Percentiles rank a stretch among this genome's conserved stretches.
phyloP scores from a whole-genome alignment of 2,797 vertebrate species.

The Lycodopsis pacificus region DNA sequence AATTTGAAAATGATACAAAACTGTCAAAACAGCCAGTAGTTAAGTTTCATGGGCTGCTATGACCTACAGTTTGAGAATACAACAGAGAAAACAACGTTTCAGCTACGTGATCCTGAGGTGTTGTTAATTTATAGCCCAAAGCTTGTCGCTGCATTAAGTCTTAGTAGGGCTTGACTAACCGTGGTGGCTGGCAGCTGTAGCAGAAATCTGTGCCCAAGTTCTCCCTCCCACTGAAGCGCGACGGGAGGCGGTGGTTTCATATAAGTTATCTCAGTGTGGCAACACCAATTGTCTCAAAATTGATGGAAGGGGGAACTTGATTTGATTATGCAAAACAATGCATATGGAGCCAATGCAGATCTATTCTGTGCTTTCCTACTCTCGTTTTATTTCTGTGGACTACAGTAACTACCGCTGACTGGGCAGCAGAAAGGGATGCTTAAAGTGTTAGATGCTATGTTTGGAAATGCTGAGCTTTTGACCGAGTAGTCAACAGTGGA shows the following conservation, averaged over 20 bases:
- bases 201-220: conserved; percentile 48
- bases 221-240: conserved; percentile 59
- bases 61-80: conserved; percentile 11
- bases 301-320: conserved; percentile 42
- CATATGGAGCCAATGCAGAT: conserved; percentile 11
- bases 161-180: conserved; percentile 24
- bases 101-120: conserved; percentile 33
- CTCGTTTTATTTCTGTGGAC: background rate
- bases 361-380: background rate
- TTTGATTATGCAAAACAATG: conserved; percentile 58
- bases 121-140: conserved; percentile 39
- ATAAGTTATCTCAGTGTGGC: conserved; percentile 49
- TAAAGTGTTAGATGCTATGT: background rate
- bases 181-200: conserved; percentile 35
- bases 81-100: conserved; percentile 7
- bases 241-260: conserved; percentile 66
- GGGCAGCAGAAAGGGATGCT: background rate
- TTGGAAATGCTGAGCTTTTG: conserved; percentile 11
- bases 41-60: background rate
- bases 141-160: conserved; percentile 37
- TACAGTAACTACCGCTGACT: conserved; percentile 15
- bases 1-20: background rate
- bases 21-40: background rate
- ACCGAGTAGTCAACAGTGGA: conserved; percentile 1
- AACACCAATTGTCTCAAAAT: conserved; percentile 50